Evolutionary conservation across 2,888 invertebrate species (phyloP).

Genomic region (Xestoiulus laeticollis): DNA sequence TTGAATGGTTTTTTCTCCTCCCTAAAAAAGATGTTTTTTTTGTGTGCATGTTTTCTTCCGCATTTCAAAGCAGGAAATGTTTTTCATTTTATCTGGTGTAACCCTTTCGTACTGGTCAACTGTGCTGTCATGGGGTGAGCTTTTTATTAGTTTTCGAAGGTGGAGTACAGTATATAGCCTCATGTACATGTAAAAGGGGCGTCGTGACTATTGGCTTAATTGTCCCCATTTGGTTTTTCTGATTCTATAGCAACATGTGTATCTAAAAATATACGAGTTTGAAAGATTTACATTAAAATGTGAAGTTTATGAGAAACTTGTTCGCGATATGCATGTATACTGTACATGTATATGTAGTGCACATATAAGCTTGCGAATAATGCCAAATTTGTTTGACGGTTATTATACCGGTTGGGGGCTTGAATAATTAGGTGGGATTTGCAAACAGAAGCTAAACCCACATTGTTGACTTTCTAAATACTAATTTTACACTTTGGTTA

Average conservation of each 20-base stretch:
- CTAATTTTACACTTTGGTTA: too few species aligned
- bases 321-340: neutral
- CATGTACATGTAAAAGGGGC: neutral
- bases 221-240: neutral
- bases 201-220: neutral
- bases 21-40: neutral
- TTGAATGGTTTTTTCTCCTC: neutral
- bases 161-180: slow-evolving; percentile 39
- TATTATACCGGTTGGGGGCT: neutral
- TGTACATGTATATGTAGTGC: neutral
- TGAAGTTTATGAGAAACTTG: neutral
- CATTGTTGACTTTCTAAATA: neutral
- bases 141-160: neutral
- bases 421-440: neutral
- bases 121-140: neutral
- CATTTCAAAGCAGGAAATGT: slow-evolving; percentile 36
- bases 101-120: slow-evolving; percentile 35
- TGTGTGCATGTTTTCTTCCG: slow-evolving; percentile 39
- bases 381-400: too few species aligned
- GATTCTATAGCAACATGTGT: neutral
- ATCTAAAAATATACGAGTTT: neutral
- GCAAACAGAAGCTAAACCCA: neutral
- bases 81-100: slow-evolving; percentile 9
- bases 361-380: neutral
- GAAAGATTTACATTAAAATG: neutral